These are phyloP conservation scores for Bolinopsis microptera DNA, from an alignment of 37 sponge, comb jelly and placozoan genomes.

Conservation along the genomic window DNA sequence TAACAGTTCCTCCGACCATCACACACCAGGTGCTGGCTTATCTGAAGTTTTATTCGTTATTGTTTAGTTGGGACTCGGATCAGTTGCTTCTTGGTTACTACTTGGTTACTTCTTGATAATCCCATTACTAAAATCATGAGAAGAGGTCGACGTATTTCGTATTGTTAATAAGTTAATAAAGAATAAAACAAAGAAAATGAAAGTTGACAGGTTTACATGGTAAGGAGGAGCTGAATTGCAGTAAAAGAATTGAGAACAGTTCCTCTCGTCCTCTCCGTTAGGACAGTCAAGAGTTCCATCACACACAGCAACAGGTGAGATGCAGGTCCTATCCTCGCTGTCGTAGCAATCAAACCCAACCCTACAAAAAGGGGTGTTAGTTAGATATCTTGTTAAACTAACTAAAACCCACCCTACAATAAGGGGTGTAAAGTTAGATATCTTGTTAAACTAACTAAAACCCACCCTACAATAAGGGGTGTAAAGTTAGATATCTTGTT, in stretches of 20 bases:
- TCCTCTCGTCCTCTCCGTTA: background rate
- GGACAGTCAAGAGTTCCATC: conserved; percentile 23
- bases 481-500: too few relatives aligned
- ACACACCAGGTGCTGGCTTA: background rate
- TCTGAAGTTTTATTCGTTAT: too few relatives aligned
- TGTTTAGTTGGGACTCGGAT: too few relatives aligned
- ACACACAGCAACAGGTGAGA: background rate
- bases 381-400: too few relatives aligned
- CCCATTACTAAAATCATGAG: too few relatives aligned
- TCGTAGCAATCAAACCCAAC: conserved; percentile 3
- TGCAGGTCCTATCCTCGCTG: background rate
- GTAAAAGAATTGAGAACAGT: conserved; percentile 8
- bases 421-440: too few relatives aligned
- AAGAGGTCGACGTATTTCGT: too few relatives aligned
- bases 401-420: too few relatives aligned
- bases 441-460: too few relatives aligned
- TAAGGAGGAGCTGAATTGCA: background rate
- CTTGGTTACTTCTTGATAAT: too few relatives aligned
- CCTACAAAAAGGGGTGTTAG: background rate
- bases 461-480: too few relatives aligned
- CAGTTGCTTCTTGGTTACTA: too few relatives aligned
- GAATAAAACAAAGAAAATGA: background rate
- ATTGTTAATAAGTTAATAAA: background rate
- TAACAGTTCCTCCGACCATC: conserved; percentile 33
- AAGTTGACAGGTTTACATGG: background rate